Base-by-base conservation (phyloP, 2,888 invertebrate genomes). In the Molanna angustata region DNA sequence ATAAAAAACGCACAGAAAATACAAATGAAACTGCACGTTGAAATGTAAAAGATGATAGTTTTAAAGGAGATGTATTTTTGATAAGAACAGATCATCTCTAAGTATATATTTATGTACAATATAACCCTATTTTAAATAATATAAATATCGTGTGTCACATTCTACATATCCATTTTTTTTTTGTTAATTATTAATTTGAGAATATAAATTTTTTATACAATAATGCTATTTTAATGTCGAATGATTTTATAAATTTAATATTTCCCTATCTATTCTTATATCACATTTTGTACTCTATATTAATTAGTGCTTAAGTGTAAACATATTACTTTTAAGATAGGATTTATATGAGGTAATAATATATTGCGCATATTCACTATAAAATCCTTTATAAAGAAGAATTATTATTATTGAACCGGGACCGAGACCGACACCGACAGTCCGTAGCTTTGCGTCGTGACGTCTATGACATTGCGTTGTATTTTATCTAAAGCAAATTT, bases 31-130 rank as follows among this genome's bases (percentile, higher is more conserved):
- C 22, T 49, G 57, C 57, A 54, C 57, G 47, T 54, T 51, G 43
- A 45, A 27, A 48, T 51, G 47, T 37, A 50, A 50, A 46, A 51
- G 32, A n/a, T n/a, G n/a, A 31, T 54, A 54, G 51, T 52, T 45
- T 49, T 45, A 49, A 49, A 27, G 48, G 57, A 54, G 41, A 44
- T 49, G 57, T 58, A 58, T 58, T 58, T 58, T 58, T 58, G 57
- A 58, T 58, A 58, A 55, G 50, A 39, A 55, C 52, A 49, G 19
- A 52, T 51, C 50, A 48, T 50, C 49, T 48, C 31, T 18, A 56
- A 54, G 37, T 37, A 44, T 56, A 52, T 56, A 56, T 56, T 49
- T 56, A 47, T 52, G 52, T 56, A 49, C 49, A 42, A 49, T 49
- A n/a, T n/a, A n/a, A 56, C 56, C 39, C 46, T 53, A 56, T 56